Evolutionary conservation across 2,113 vertebrate species (phyloP).

Genomic region (Misgurnus anguillicaudatus): DNA sequence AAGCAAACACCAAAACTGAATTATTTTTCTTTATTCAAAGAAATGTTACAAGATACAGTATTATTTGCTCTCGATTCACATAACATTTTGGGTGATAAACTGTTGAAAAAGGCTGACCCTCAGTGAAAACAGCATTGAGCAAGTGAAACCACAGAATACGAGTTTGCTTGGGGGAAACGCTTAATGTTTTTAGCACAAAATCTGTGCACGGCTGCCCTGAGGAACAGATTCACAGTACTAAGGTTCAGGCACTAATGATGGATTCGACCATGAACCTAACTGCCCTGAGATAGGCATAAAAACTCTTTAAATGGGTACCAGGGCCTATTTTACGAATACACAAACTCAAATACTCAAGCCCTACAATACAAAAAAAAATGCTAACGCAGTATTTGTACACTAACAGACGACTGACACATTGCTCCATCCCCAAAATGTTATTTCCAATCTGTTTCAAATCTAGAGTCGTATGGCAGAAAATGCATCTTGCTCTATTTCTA

Average conservation of each 20-base stretch:
- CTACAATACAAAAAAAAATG: neutral
- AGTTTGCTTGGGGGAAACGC: neutral
- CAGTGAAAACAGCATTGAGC: neutral
- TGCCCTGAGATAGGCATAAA: constrained; percentile 1
- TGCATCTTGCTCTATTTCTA: neutral
- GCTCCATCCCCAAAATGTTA: constrained; percentile 28
- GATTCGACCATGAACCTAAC: neutral
- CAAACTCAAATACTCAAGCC: constrained; percentile 21
- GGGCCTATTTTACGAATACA: constrained; percentile 7
- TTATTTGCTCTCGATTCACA: too few relatives aligned
- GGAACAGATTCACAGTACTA: constrained; percentile 2
- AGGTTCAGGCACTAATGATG: constrained; percentile 5
- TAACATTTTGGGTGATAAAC: too few relatives aligned
- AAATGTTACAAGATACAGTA: too few relatives aligned
- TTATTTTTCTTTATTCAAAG: too few relatives aligned
- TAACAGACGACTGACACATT: constrained; percentile 13
- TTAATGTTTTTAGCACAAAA: constrained; percentile 5
- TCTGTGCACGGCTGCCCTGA: neutral
- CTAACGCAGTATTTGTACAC: neutral
- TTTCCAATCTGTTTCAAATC: constrained; percentile 33
- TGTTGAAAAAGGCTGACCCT: neutral
- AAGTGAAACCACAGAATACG: neutral
- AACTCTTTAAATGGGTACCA: neutral
- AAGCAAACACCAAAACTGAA: too few relatives aligned
- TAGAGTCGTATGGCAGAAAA: constrained; percentile 3